phyloP scores from a whole-genome alignment of 2,797 vertebrate species.

The Lacerta bilineata region DNA sequence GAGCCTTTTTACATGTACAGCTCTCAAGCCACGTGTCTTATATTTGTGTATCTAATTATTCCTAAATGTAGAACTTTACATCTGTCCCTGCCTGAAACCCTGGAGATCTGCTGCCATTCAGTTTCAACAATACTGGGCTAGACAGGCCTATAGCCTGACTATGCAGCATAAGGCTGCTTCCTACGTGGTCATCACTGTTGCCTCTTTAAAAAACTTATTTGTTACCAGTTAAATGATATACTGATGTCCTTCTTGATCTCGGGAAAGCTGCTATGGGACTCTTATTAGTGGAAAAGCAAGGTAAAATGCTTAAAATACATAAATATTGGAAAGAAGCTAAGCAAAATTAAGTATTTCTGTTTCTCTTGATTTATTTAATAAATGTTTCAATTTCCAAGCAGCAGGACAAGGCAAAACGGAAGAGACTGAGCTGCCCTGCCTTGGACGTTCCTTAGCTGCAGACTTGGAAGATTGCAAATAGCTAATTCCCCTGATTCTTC shows the following conservation, averaged over 20 bases:
- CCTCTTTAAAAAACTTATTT: background rate
- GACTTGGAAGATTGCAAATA: slow-evolving; percentile 48
- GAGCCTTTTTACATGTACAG: no score
- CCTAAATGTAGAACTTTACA: no score
- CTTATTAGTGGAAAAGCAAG: background rate
- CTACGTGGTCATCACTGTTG: background rate
- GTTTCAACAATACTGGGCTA: no score
- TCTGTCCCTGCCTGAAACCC: background rate
- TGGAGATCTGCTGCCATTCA: no score
- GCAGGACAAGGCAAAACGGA: slow-evolving; percentile 45
- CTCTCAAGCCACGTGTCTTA: no score
- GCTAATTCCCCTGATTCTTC: slow-evolving; percentile 69
- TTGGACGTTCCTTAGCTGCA: slow-evolving; percentile 70
- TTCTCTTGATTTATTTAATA: background rate
- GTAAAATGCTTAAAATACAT: background rate
- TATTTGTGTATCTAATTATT: no score
- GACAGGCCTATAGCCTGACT: no score
- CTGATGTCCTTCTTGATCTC: background rate
- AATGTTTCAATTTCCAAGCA: slow-evolving; percentile 41
- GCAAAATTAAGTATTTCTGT: slow-evolving; percentile 20
- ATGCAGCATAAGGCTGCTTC: no score
- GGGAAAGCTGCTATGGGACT: background rate
- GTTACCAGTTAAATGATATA: background rate
- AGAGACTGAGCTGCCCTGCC: slow-evolving; percentile 63
- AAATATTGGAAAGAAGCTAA: slow-evolving; percentile 11